Conservation (phyloP, 2,113 vertebrate species). For the Cyanoramphus novaezelandiae region DNA sequence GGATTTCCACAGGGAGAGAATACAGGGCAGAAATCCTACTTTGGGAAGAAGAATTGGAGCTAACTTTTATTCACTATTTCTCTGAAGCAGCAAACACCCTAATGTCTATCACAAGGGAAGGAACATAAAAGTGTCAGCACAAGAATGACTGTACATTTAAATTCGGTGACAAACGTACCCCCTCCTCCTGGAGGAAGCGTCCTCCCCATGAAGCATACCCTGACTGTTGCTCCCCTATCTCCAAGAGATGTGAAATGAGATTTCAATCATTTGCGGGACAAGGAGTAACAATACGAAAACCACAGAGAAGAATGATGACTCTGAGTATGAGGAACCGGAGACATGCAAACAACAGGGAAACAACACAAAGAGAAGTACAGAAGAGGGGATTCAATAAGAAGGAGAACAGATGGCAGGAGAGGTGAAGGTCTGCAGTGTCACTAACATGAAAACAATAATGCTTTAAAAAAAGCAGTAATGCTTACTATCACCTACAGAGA, state of each 20-base stretch:
- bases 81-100: not conserved
- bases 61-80: not conserved
- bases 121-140: not conserved
- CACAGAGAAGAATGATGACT: not conserved
- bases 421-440: not conserved
- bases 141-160: not conserved
- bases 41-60: not conserved
- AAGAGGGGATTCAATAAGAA: not conserved
- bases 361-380: not conserved
- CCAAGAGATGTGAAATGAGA: not conserved
- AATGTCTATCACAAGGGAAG: not conserved
- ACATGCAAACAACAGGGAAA: not conserved
- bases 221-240: not conserved
- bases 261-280: not conserved
- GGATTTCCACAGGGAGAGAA: not conserved
- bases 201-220: not conserved
- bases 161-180: not conserved
- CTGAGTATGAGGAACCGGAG: not conserved
- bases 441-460: not conserved
- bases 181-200: not conserved
- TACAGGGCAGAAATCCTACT: not conserved
- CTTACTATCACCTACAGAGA: not conserved
- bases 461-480: not conserved
- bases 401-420: not conserved
- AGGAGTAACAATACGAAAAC: not conserved